Percentiles rank a stretch among this genome's conserved stretches.
Evolutionary conservation across 2,888 invertebrate species (phyloP).

Genomic region (Sycophila texana): DNA sequence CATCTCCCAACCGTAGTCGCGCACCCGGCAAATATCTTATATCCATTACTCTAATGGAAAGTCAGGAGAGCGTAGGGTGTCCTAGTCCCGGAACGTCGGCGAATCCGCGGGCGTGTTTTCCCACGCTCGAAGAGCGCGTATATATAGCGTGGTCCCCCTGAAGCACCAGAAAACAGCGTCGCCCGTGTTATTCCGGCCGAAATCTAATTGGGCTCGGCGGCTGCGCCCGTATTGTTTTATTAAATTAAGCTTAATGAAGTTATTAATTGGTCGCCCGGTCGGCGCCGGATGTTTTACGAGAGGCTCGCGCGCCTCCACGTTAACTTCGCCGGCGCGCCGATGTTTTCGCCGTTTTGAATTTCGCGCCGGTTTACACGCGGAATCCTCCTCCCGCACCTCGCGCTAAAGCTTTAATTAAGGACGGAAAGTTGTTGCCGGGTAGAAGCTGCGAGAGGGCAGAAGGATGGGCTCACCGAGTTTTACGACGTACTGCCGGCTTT

Average conservation of each 20-base stretch:
- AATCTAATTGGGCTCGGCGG: constrained; percentile 67
- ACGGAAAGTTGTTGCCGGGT: background rate
- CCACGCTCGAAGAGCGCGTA: background rate
- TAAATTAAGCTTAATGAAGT: constrained; percentile 54
- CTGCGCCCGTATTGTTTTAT: constrained; percentile 49
- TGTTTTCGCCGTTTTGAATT: constrained; percentile 41
- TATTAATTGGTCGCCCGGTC: constrained; percentile 47
- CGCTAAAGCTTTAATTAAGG: background rate
- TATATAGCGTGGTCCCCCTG: background rate
- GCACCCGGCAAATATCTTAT: too few species aligned
- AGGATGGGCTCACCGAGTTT: background rate
- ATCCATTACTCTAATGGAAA: too few species aligned
- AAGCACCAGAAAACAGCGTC: background rate
- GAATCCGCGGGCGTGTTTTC: background rate
- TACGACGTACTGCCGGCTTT: too few species aligned
- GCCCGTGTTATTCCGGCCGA: constrained; percentile 31
- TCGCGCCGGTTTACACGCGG: background rate
- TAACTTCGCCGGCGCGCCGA: background rate
- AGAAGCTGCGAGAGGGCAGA: background rate
- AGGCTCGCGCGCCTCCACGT: constrained; percentile 22
- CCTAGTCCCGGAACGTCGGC: too few species aligned
- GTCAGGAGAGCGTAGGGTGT: too few species aligned
- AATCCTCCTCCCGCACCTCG: background rate
- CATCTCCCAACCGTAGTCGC: too few species aligned
- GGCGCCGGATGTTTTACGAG: constrained; percentile 13